Evolutionary conservation across 2,888 invertebrate species (phyloP), one percentile per base, ranked within the genome.

Genomic region (Tipula unca): DNA sequence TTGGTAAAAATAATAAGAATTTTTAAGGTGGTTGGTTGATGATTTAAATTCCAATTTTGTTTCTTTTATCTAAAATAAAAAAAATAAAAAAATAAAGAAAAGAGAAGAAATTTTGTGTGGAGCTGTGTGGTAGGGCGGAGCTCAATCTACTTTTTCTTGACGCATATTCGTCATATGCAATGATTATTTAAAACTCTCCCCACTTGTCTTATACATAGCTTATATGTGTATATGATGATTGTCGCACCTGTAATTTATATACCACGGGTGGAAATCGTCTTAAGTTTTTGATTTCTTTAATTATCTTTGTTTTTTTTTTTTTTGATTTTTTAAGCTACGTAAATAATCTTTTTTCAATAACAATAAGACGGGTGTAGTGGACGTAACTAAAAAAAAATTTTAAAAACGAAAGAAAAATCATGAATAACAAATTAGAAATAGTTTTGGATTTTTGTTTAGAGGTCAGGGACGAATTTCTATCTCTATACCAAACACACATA

Each of bases 1-100:
- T 85, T 29, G 85, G 14, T 84, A 85, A 85, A 86, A 85, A 85
- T 85, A 85, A 85, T 85, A 86, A 86, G 85, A 32, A 83, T 32
- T 85, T 82, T 86, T 85, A 32, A 48, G 25, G 85, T 82, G 29
- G 17, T 10, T 82, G 29, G 17, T 10, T 85, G 39, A 29, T 83
- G 39, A 39, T 29, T 54, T 29, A 54, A 85, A 36, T 48, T 69
- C 42, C 8, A 8, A 82, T 29, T 82, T 82, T 82, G 35, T 39
- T 36, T 4, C 82, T n/a, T 32, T 29, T 20, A n/a, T 29, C 69
- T 25, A 8, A 3, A 48, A 85, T 69, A 32, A 20, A 85, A 85
- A 48, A 13, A 25, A 14, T n/a, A n/a, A n/a, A n/a, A n/a, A n/a
- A n/a, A n/a, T 13, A 42, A 85, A 85, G 48, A 17, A 85, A 85